Base-by-base conservation (phyloP, 2,888 invertebrate genomes). In the Lysandra bellargus region DNA sequence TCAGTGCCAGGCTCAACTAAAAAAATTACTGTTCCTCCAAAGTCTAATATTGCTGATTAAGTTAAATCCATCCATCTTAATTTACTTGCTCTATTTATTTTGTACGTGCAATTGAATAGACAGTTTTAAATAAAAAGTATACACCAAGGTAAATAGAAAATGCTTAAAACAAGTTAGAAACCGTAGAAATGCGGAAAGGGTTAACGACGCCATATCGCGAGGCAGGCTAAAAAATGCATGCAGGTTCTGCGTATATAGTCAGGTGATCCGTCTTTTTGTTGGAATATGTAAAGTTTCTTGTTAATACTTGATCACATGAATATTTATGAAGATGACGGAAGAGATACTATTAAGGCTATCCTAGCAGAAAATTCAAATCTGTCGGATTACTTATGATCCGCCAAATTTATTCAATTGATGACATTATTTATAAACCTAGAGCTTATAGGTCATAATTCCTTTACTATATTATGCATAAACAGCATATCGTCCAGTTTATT, bases 161-260 rank as follows among this genome's bases (percentile, higher is more conserved):
- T n/a, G 75, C 30, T 69, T 69, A 49, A 40, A 75, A 75, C 75
- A 75, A 75, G 75, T 53, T 75, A 30, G 75, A 75, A 75, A 49
- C 75, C 75, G 53, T 49, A 75, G 75, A 30, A 75, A 49, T 49
- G 75, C 75, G 49, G 30, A 14, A 33, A 49, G 75, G 49, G 44
- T 5, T 44, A 73, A 6, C 37, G 37, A n/a, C n/a, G 74, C 74
- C n/a, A 6, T 44, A 74, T 74, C 40, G 44, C 40, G n/a, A 40
- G 7, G n/a, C 9, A 44, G 40, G 74, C 44, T 74, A 44, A 74
- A 74, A 74, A 74, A 74, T 74, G 74, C n/a, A 74, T 44, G 23
- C 74, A 74, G 44, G 40, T 44, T 74, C 3, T 74, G 44, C 44
- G 69, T 37, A 69, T 69, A 37, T 37, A 33, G 69, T 69, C 69